phyloP scores from a whole-genome alignment of 2,797 vertebrate genomes.

The Gymnoscopelus braueri region DNA sequence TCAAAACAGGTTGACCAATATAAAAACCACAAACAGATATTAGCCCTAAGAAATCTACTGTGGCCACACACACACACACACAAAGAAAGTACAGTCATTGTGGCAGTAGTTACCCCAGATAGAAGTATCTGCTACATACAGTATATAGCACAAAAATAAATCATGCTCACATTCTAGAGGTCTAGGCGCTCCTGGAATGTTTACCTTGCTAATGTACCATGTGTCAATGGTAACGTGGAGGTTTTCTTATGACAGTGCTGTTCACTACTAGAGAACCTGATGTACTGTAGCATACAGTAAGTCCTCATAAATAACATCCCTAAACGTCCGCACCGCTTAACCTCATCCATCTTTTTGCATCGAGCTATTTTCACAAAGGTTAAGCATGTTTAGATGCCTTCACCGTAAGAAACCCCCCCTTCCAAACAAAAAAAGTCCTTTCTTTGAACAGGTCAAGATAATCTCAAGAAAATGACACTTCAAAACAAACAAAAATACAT shows the following conservation, averaged over 20 bases:
- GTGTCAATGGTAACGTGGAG: constrained; percentile 11
- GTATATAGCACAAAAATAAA: constrained; percentile 44
- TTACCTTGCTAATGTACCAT: constrained; percentile 9
- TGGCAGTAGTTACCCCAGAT: constrained; percentile 52
- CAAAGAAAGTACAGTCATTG: constrained; percentile 35
- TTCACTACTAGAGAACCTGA: not conserved
- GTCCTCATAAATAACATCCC: not conserved
- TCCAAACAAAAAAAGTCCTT: not conserved
- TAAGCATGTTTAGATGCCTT: not conserved
- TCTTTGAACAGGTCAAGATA: constrained; percentile 15
- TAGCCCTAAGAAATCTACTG: constrained; percentile 50
- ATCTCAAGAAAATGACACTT: constrained; percentile 32
- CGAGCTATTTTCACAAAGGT: not conserved
- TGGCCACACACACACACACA: constrained; percentile 12
- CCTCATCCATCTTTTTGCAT: not conserved
- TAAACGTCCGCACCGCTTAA: not conserved
- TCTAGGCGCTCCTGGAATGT: constrained; percentile 18
- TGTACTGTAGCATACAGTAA: not conserved
- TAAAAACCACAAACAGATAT: constrained; percentile 44
- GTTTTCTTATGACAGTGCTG: constrained; percentile 4
- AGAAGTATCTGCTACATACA: constrained; percentile 46
- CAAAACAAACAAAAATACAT: constrained; percentile 59
- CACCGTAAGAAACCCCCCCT: too few relatives aligned
- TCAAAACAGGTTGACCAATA: constrained; percentile 30
- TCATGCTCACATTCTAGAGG: constrained; percentile 27